Base-by-base conservation (phyloP, 2,888 invertebrate species). In the Tridacna gigas region DNA sequence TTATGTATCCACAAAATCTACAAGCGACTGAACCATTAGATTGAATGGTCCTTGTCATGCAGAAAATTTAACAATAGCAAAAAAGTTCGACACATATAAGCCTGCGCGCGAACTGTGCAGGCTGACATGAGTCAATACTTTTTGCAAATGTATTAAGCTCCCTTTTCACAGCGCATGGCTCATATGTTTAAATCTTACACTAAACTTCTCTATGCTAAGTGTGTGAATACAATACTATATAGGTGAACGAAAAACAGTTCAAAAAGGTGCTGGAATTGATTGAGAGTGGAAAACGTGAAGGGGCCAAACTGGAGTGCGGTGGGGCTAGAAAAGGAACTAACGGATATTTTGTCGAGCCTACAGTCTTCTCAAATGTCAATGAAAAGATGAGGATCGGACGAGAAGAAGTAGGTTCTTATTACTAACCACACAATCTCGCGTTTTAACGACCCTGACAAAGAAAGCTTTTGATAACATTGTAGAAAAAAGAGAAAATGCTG, bases 241-340 rank as follows among this genome's bases (percentile, higher is more conserved):
- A 93, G 92, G 88, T 93, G 65, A 91, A 91, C 78, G 88, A 90
- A 37, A 91, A 91, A 47, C 97, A 97, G 96, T 96, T 97, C 92
- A 96, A 96, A 47, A 97, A 97, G 95, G 96, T 98, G 4, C 94
- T 98, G 92, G 95, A 96, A 13, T 96, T 97, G 92, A 97, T 98
- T 80, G 96, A 97, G 77, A 96, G 96, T 83, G 98, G 97, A 37
- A 97, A 97, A 94, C 95, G 96, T 88, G 96, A 97, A 92, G 98
- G 98, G 0, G 98, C 98, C 0, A 97, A 96, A 89, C 95, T 97
- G 83, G 96, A 97, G 89, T 96, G 96, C 77, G 98, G 98, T 28
- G 98, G 98, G 15, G 89, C 78, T 12, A 74, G 89, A 26, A 77
- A 71, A n/a, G 91, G 92, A 2, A 90, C 90, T 48, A 90, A 92